A percentile compares a stretch with the other conserved stretches of the same genome.
Evolutionary conservation across 2,113 vertebrate species (phyloP).

Genomic region (Gila orcuttii): DNA sequence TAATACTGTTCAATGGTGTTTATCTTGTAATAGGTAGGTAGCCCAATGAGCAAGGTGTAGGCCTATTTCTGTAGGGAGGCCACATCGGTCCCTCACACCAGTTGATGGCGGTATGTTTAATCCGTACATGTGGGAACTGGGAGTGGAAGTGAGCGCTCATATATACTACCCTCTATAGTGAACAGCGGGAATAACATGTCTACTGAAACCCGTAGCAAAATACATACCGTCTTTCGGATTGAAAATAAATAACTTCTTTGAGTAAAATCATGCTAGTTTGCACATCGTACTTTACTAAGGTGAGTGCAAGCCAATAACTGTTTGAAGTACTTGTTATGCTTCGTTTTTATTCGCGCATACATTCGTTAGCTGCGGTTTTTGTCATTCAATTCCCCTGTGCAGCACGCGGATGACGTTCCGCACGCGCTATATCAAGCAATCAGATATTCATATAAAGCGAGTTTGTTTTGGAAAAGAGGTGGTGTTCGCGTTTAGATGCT

Average conservation of each 20-base stretch:
- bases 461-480: not conserved
- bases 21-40: not conserved
- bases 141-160: not conserved
- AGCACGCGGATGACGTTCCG: not conserved
- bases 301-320: not conserved
- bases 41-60: not conserved
- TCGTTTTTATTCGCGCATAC: not conserved
- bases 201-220: not conserved
- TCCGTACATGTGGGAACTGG: too few species aligned
- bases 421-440: not conserved
- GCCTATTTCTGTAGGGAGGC: not conserved
- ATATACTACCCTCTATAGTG: not conserved
- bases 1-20: not conserved
- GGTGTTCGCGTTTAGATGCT: not conserved
- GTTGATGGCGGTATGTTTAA: constrained; percentile 11
- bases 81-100: constrained; percentile 7
- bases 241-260: not conserved
- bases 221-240: not conserved
- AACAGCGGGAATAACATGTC: not conserved
- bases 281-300: not conserved
- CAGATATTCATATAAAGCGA: not conserved
- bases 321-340: not conserved
- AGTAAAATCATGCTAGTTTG: constrained; percentile 1
- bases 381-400: constrained; percentile 2
- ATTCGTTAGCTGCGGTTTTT: not conserved